Evolutionary conservation across 1,140 invertebrate genomes (phyloP), one percentile per base, ranked within the genome.

Genomic region (Streblospio benedicti): DNA sequence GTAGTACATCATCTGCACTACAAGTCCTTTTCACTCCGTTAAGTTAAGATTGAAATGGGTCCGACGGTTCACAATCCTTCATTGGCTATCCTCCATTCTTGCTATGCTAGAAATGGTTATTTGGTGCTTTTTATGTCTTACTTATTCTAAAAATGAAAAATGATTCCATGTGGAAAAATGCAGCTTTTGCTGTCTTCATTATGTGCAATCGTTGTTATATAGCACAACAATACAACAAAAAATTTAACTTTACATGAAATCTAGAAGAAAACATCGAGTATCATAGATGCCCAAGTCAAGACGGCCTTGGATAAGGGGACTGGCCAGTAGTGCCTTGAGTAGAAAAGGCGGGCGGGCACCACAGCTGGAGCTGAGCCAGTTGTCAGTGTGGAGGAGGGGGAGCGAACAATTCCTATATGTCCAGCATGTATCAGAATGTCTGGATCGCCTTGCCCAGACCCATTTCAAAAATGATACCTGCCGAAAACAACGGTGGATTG

Each of bases 361-460:
- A 96, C 27, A 82, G 81, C 18, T 83, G 74, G 33, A 95, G 81
- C 72, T n/a, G n/a, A n/a, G n/a, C n/a, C n/a, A n/a, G n/a, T n/a
- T n/a, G n/a, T n/a, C 87, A 95, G 81, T 0, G 91, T 95, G 28
- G 90, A 93, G 44, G 91, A 89, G 9, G 93, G 93, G 44, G 93
- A 91, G 32, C 96, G 86, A 66, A 96, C 86, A 38, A 96, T 72
- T 94, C 88, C 70, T 91, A 86, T 2, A 95, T 79, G 73, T 93
- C 86, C 0, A 91, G 88, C 4, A 95, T 79, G 76, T 96, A 95
- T 1, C 91, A 76, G 53, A 83, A 81, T 0, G 79, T 76, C 69
- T 96, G 92, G 56, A 95, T 85, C 0, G 92, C 95, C 79, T 95
- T 95, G 0, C 91, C 92, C 82, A 83, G 76, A 33, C 93, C 91